These are phyloP conservation scores for Castor canadensis DNA, from an alignment of 2,113 vertebrate genomes.

Conservation along the genomic window DNA sequence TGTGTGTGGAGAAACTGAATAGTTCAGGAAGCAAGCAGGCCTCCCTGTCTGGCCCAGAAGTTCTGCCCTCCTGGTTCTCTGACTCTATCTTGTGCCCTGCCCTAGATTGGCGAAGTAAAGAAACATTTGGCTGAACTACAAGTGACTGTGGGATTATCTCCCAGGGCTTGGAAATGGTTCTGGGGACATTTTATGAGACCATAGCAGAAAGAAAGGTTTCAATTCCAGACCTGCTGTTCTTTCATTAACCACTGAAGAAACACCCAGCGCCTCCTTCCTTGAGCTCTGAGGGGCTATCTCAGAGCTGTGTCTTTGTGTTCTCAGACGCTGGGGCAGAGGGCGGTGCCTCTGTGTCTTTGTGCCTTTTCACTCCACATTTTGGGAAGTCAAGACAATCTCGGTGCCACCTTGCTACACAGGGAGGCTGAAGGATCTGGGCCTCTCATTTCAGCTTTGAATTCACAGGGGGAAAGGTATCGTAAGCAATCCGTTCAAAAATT, in stretches of 20 bases:
- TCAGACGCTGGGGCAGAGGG: not conserved
- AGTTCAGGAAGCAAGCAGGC: not conserved
- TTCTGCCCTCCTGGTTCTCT: not conserved
- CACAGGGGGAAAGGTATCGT: not conserved
- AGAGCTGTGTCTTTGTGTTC: not conserved
- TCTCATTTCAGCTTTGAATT: not conserved
- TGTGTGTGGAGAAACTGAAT: not conserved
- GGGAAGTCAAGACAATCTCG: rapidly evolving
- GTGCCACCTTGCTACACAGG: not conserved
- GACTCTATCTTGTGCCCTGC: not conserved
- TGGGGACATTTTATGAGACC: not conserved
- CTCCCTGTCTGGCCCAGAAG: not conserved
- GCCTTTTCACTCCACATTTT: not conserved
- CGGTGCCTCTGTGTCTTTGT: not conserved
- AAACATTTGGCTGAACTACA: not conserved
- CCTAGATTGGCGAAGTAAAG: not conserved
- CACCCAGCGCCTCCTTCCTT: not conserved
- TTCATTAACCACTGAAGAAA: not conserved
- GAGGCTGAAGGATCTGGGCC: not conserved
- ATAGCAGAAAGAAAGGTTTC: not conserved
- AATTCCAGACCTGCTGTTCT: not conserved
- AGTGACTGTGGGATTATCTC: conserved; percentile 19
- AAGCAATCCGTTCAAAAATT: not conserved
- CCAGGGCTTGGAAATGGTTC: not conserved
- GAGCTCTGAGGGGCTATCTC: not conserved